Percentiles rank a stretch among this genome's conserved stretches.
Conservation (phyloP, 2,797 vertebrate genomes). For the Phalloptychus januarius region DNA sequence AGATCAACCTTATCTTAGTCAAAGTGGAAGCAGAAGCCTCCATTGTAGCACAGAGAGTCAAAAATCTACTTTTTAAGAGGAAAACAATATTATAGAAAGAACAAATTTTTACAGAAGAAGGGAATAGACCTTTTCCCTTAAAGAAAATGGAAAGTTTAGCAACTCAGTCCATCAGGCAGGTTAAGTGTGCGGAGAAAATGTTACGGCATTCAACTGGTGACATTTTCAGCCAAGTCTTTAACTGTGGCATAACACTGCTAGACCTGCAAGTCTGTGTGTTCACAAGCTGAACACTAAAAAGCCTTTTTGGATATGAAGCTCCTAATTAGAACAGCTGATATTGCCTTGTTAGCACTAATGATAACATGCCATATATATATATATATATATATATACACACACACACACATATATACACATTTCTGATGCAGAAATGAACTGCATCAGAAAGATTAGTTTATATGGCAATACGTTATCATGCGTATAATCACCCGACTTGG, state of each 20-base stretch:
- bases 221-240: background rate
- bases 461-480: conserved; percentile 32
- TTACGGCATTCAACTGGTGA: background rate
- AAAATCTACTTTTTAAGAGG: background rate
- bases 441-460: conserved; percentile 5
- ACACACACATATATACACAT: too few relatives aligned
- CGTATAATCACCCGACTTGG: conserved; percentile 41
- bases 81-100: background rate
- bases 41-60: background rate
- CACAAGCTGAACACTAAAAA: background rate
- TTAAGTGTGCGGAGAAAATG: background rate
- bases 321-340: background rate
- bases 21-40: background rate
- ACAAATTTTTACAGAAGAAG: background rate
- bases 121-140: background rate
- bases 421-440: background rate
- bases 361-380: background rate
- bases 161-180: background rate
- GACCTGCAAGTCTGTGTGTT: background rate
- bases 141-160: background rate
- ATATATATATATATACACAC: too few relatives aligned
- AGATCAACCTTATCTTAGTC: background rate
- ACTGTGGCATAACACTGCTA: background rate
- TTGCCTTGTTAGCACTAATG: background rate
- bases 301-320: background rate